Percentiles rank a stretch among this genome's conserved stretches.
Evolutionary conservation across 2,113 vertebrate species (phyloP).

Genomic region (Notarius lentiginosus): DNA sequence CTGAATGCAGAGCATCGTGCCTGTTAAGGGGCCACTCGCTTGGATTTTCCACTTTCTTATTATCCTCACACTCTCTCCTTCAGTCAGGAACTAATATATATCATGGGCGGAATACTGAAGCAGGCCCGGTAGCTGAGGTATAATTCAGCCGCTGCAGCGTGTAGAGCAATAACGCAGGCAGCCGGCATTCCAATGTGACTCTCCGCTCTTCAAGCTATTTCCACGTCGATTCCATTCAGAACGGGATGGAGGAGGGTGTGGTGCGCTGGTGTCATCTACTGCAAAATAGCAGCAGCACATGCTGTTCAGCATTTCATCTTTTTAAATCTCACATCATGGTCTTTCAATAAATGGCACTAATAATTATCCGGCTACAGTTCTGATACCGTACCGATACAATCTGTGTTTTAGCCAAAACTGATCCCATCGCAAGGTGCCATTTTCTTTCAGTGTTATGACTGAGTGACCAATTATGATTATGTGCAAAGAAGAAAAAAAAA

Average conservation of each 20-base stretch:
- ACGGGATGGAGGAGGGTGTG: slow-evolving; percentile 14
- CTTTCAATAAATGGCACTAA: background rate
- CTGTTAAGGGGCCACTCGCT: slow-evolving; percentile 52
- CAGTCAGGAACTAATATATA: slow-evolving; percentile 45
- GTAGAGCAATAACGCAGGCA: slow-evolving; percentile 5
- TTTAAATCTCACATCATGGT: background rate
- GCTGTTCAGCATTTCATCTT: background rate
- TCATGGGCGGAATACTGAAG: slow-evolving; percentile 49
- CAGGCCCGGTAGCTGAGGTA: slow-evolving; percentile 28
- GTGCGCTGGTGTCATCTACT: background rate
- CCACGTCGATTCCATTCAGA: slow-evolving; percentile 25
- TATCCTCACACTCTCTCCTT: slow-evolving; percentile 44
- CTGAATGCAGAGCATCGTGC: slow-evolving; percentile 47
- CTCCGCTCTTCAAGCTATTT: slow-evolving; percentile 34
- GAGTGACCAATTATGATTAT: background rate
- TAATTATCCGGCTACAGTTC: background rate
- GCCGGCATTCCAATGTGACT: slow-evolving; percentile 17
- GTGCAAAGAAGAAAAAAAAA: background rate
- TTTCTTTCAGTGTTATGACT: background rate
- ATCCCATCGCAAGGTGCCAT: background rate
- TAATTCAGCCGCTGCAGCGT: slow-evolving; percentile 26
- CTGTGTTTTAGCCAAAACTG: background rate
- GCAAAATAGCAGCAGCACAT: background rate
- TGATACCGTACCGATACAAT: too few relatives aligned
- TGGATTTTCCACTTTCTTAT: slow-evolving; percentile 57